These are phyloP conservation scores for Pyrocephalus nanus DNA, from an alignment of 2,797 vertebrate genomes.

Conservation along the genomic window DNA sequence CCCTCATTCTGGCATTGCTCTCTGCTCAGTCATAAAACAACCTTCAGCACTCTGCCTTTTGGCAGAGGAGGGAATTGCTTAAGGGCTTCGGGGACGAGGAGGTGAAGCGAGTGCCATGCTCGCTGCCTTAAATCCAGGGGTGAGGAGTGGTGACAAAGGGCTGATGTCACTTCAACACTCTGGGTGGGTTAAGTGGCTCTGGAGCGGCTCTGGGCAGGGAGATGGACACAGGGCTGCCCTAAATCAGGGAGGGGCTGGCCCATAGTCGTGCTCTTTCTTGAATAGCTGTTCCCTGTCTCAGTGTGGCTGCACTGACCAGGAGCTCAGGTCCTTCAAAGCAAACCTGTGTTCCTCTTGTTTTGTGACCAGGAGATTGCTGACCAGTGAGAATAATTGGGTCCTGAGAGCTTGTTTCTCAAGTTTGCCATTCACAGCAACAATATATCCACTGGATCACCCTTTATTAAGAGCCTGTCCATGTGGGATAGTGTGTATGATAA, in stretches of 20 bases:
- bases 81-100: conserved; percentile 4
- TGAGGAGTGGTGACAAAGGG: background rate
- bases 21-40: background rate
- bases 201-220: background rate
- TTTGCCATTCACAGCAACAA: background rate
- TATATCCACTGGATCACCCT: background rate
- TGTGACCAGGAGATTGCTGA: background rate
- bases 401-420: background rate
- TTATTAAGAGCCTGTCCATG: background rate
- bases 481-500: background rate
- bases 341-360: background rate
- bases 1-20: conserved; percentile 23
- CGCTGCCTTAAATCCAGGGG: background rate
- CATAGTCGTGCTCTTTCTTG: rapidly evolving
- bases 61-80: background rate
- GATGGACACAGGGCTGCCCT: background rate
- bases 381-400: background rate
- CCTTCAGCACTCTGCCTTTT: conserved; percentile 9
- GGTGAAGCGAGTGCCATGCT: background rate
- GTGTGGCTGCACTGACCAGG: background rate
- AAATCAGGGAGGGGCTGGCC: background rate
- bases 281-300: background rate
- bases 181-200: background rate
- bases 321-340: background rate
- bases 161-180: background rate